These are phyloP conservation scores for Periophthalmus magnuspinnatus DNA, from an alignment of 2,797 vertebrate genomes.

Conservation along the genomic window DNA sequence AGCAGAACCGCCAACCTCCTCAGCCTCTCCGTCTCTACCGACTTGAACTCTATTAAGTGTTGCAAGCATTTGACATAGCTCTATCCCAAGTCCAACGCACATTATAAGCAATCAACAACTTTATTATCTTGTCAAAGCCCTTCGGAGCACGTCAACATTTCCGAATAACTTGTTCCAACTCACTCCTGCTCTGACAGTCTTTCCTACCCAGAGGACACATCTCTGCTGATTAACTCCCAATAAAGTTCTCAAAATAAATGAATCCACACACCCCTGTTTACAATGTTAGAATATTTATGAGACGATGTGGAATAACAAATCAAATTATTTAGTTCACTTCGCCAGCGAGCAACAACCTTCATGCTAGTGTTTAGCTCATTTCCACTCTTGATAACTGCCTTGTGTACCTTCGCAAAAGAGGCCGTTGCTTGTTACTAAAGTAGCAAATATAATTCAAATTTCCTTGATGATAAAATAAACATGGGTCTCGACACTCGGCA, in stretches of 20 bases:
- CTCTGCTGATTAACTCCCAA: constrained; percentile 39
- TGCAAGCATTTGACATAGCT: background rate
- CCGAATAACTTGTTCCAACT: background rate
- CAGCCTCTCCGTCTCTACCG: too few relatives aligned
- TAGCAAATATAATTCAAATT: constrained; percentile 25
- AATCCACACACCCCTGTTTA: constrained; percentile 34
- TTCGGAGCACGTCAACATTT: background rate
- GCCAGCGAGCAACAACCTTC: constrained; percentile 11
- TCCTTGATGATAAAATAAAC: constrained; percentile 15
- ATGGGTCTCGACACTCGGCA: constrained; percentile 3
- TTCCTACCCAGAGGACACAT: constrained; percentile 41
- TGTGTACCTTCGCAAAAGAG: constrained; percentile 28
- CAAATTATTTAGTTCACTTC: constrained; percentile 18
- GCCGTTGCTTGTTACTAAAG: constrained; percentile 19
- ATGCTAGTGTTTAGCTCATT: constrained; percentile 26
- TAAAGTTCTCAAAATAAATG: constrained; percentile 36
- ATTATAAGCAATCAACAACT: background rate
- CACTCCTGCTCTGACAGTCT: constrained; percentile 7
- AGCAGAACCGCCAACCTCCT: too few relatives aligned
- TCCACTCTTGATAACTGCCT: constrained; percentile 10
- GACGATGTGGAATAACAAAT: constrained; percentile 39
- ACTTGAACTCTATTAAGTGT: too few relatives aligned
- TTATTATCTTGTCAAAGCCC: background rate
- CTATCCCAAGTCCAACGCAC: background rate
- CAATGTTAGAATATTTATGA: constrained; percentile 47